Percentiles rank a stretch among this genome's conserved stretches.
phyloP scores from a whole-genome alignment of 1,140 invertebrate species.

The Drosophila sp. region DNA sequence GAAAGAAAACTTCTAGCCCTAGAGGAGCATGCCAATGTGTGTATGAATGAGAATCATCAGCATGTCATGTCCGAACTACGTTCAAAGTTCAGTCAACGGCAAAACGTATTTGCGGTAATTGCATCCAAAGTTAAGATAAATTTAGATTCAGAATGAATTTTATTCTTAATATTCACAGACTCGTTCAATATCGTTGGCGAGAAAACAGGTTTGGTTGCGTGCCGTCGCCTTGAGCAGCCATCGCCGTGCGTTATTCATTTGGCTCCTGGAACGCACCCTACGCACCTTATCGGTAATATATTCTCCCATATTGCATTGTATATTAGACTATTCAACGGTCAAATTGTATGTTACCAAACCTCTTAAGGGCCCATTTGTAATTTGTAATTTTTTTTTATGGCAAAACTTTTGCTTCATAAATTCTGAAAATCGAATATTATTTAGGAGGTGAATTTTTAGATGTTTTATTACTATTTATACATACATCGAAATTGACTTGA shows the following conservation, averaged over 20 bases:
- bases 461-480: too few relatives aligned
- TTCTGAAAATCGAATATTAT: too few relatives aligned
- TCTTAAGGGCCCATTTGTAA: too few relatives aligned
- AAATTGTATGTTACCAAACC: too few relatives aligned
- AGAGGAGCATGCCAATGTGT: constrained; percentile 77
- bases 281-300: constrained; percentile 84
- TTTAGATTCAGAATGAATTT: not conserved
- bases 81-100: constrained; percentile 75
- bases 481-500: too few relatives aligned
- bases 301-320: too few relatives aligned
- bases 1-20: constrained; percentile 69
- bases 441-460: too few relatives aligned
- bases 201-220: constrained; percentile 83
- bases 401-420: too few relatives aligned
- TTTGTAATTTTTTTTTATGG: too few relatives aligned
- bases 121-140: not conserved
- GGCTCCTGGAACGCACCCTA: constrained; percentile 87
- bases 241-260: constrained; percentile 80
- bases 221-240: constrained; percentile 71
- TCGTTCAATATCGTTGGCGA: constrained; percentile 77
- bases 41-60: constrained; percentile 77
- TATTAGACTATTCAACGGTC: too few relatives aligned
- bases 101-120: constrained; percentile 83
- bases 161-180: constrained; percentile 52
- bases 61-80: constrained; percentile 74